Evolutionary conservation across 2,113 vertebrate genomes (phyloP), one percentile per base, ranked within the genome.

Genomic region (Vulpes lagopus): DNA sequence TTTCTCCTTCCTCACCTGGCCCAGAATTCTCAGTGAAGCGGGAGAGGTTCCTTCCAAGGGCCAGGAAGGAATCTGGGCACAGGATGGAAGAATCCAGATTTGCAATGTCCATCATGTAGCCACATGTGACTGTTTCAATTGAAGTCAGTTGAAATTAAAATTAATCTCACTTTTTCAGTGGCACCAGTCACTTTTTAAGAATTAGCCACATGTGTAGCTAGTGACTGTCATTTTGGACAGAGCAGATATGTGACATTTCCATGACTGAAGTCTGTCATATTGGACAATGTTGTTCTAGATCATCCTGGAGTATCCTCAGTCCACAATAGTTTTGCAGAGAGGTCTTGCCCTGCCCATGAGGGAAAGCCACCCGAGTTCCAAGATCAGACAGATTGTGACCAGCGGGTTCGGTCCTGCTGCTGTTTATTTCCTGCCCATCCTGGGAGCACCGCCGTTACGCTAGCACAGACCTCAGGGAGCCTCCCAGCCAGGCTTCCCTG

Each of bases 211-310:
- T 6, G 0, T 19, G 38, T 49, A 35, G 55, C 60, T 12, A 6
- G 22, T 38, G 73, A 35, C 59, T 6, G 0, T 38, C 60, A 0
- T 20, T 1, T 8, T 15, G n/a, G 38, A 22, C 30, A 62, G 30
- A 3, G 6, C 14, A 59, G 67, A 9, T 19, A 2, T 2, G 0
- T 3, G 5, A 1, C 55, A 25, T 25, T 6, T 4, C 79, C 53
- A 3, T 25, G 19, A 1, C 30, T 3, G 4, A 25, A 23, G 43
- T 51, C 32, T 22, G 16, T 49, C 32, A 0, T 0, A 0, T 3
- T 49, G 32, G 69, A 25, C 12, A 32, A 17, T 1, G 11, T 8
- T n/a, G n/a, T 14, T 71, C 27, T 32, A 0, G 6, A 3, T 19
- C 59, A 55, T 12, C 60, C 64, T 9, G 7, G 62, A 11, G 71